Evolutionary conservation across 2,888 invertebrate species (phyloP).

Genomic region (Drosophila anceps): DNA sequence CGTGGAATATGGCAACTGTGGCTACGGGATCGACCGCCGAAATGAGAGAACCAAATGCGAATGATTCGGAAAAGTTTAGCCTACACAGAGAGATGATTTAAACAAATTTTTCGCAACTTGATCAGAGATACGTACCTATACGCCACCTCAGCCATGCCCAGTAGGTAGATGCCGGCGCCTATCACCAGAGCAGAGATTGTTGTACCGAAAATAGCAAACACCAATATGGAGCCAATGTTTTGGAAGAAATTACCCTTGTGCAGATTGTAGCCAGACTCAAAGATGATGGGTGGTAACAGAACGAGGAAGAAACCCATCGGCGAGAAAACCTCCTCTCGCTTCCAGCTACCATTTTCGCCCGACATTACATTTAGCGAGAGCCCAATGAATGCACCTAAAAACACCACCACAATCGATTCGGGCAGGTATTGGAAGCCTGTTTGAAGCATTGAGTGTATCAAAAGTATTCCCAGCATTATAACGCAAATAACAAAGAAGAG

Average conservation of each 20-base stretch:
- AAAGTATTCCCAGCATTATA: slow-evolving; percentile 95
- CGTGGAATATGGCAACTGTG: slow-evolving; percentile 99
- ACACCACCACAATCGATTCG: slow-evolving; percentile 98
- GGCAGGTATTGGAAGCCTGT: slow-evolving; percentile 98
- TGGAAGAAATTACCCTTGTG: slow-evolving; percentile 99
- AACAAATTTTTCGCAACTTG: slow-evolving; percentile 84
- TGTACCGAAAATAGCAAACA: slow-evolving; percentile 99
- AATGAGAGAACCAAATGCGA: slow-evolving; percentile 98
- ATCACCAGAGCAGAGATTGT: slow-evolving; percentile 98
- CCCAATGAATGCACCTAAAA: slow-evolving; percentile 97
- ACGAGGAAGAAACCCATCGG: slow-evolving; percentile 99
- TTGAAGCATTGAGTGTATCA: slow-evolving; percentile 97
- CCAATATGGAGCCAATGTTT: slow-evolving; percentile 99
- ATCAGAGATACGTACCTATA: slow-evolving; percentile 87
- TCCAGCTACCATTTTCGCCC: slow-evolving; percentile 95
- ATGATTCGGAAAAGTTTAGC: slow-evolving; percentile 97
- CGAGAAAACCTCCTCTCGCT: slow-evolving; percentile 98
- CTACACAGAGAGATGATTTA: slow-evolving; percentile 86
- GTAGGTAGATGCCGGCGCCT: slow-evolving; percentile 97
- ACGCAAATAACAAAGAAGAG: slow-evolving; percentile 99
- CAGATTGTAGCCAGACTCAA: slow-evolving; percentile 99
- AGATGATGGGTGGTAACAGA: slow-evolving; percentile 98
- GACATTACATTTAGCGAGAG: slow-evolving; percentile 95
- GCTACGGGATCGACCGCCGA: slow-evolving; percentile 99
- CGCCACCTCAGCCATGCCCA: slow-evolving; percentile 96